Evolutionary conservation across 2,888 invertebrate genomes (phyloP).

Genomic region (Allolobophora icterica): DNA sequence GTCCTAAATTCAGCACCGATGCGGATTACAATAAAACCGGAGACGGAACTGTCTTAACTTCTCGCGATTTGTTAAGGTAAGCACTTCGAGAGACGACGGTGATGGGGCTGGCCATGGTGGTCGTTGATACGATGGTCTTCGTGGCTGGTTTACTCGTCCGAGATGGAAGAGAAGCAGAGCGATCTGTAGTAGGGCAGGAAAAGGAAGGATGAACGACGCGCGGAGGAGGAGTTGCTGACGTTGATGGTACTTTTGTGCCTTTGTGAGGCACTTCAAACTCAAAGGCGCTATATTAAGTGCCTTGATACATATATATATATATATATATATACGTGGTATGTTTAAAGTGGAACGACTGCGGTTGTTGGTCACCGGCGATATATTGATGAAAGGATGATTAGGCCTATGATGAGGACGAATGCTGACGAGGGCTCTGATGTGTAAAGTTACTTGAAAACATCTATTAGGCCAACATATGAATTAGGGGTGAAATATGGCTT

Average conservation of each 20-base stretch:
- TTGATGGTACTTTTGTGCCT: not conserved
- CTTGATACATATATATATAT: no score
- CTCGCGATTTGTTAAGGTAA: not conserved
- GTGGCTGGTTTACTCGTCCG: not conserved
- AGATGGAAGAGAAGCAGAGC: not conserved
- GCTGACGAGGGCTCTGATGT: not conserved
- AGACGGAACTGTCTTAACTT: not conserved
- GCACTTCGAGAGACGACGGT: not conserved
- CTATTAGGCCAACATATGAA: not conserved
- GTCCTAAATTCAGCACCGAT: not conserved
- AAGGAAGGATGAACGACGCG: not conserved
- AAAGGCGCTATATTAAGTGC: no score
- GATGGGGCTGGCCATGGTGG: not conserved
- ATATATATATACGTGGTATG: not conserved
- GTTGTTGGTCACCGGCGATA: not conserved
- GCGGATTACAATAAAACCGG: not conserved
- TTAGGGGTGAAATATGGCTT: not conserved
- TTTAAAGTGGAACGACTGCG: not conserved
- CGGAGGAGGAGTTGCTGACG: not conserved
- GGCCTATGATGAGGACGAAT: constrained; percentile 1
- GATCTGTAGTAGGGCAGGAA: not conserved
- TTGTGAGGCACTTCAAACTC: no score
- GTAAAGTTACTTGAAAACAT: not conserved
- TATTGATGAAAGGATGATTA: not conserved
- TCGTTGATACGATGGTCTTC: not conserved